phyloP scores from a whole-genome alignment of 2,888 invertebrate genomes.

The Eilema griseolum region DNA sequence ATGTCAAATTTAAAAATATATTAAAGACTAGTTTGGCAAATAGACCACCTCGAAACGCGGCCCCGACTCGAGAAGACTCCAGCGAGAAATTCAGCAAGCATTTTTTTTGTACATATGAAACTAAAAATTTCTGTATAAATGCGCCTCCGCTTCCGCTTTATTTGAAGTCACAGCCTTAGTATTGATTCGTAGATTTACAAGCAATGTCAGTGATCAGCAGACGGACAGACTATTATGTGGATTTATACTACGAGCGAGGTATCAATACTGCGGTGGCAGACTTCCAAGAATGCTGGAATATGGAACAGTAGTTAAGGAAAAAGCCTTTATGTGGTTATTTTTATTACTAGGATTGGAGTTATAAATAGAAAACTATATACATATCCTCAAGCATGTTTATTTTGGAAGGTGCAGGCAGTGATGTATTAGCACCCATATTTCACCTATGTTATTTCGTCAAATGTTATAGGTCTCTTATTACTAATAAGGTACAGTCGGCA shows the following conservation, averaged over 20 bases:
- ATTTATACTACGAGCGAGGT: slow-evolving; percentile 13
- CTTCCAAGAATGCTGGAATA: slow-evolving; percentile 53
- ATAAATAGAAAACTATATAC: slow-evolving; percentile 7
- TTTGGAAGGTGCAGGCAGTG: not conserved
- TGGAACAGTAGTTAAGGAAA: slow-evolving; percentile 47
- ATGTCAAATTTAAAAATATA: no score
- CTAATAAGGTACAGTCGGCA: no score
- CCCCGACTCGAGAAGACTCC: no score
- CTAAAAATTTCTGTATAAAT: no score
- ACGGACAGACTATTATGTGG: slow-evolving; percentile 13
- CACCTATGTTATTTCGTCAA: not conserved
- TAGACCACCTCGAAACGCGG: no score
- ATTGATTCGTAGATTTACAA: slow-evolving; percentile 28
- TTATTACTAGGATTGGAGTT: slow-evolving; percentile 1
- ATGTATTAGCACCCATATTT: not conserved
- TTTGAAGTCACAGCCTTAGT: not conserved
- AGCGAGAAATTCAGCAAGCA: no score
- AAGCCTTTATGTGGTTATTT: slow-evolving; percentile 14
- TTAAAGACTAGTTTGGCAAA: no score
- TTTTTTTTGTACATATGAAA: no score
- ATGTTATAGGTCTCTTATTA: no score
- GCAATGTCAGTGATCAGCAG: slow-evolving; percentile 14
- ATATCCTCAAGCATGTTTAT: not conserved
- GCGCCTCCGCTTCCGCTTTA: not conserved
- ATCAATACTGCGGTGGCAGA: slow-evolving; percentile 33